Base-by-base conservation (phyloP, 2,797 vertebrate species). In the Eidolon dupreanum region DNA sequence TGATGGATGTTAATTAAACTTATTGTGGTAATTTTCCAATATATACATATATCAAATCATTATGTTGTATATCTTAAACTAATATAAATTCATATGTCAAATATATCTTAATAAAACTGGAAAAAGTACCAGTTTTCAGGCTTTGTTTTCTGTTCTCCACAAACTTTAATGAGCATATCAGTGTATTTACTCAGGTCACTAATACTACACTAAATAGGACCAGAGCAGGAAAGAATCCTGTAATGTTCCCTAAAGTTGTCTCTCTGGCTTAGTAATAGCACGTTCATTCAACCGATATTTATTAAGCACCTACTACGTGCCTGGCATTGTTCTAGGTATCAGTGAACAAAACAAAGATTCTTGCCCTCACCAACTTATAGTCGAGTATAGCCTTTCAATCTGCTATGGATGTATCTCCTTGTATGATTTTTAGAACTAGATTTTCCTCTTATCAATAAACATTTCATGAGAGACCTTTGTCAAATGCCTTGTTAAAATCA, bases 401-500 rank as follows among this genome's bases (percentile, higher is more conserved):
- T 59, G 26, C 15, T 22, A 38, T 2, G 11, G 24, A 65, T 55
- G 6, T 6, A 65, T 55, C 22, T 41, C 57, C 53, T 28, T 49
- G 41, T 59, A 24, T 57, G 86, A 77, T 15, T 71, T 90, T 81
- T 38, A 87, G 43, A 38, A 79, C 6, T 5, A 61, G 41, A 79
- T 16, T 87, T 36, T 53, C 36, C 28, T 81, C 13, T 59, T 85
- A 77, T 55, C 15, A 31, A 87, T 17, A 70, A 28, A 77, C 5
- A 51, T 24, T 66, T 77, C 66, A 59, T 11, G 68, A 83, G 49
- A 86, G 41, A 83, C 8, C 6, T 87, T 82, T 49, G 74, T n/a
- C 57, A 86, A 82, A 89, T 28, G 63, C 4, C 36, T 91, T 74
- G 55, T 46, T 85, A 82, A 93, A 92, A 86, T 36, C 53, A 81